Evolutionary conservation across 2,113 vertebrate genomes (phyloP).

Genomic region (Paraplagusia blochii): DNA sequence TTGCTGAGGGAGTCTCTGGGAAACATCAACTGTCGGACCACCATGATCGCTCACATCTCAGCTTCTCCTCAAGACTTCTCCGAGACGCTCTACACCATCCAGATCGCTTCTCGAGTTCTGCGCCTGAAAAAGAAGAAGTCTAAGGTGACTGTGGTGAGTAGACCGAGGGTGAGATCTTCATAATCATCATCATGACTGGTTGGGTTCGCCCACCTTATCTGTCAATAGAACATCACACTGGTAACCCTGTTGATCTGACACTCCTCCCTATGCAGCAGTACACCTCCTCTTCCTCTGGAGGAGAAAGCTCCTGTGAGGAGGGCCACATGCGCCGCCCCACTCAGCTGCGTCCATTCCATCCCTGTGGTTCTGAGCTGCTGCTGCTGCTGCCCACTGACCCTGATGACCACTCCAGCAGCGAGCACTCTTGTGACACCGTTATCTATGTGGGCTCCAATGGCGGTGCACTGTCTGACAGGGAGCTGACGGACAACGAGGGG

Average conservation of each 20-base stretch:
- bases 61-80: constrained; percentile 87
- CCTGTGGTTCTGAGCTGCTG: constrained; percentile 85
- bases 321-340: constrained; percentile 95
- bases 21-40: constrained; percentile 98
- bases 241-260: constrained; percentile 28
- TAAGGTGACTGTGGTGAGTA: constrained; percentile 85
- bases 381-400: constrained; percentile 89
- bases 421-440: constrained; percentile 97
- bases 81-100: constrained; percentile 94
- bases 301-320: constrained; percentile 97
- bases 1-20: constrained; percentile 96
- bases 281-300: constrained; percentile 96
- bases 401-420: constrained; percentile 96
- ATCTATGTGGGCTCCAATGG: constrained; percentile 96
- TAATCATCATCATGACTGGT: too few relatives aligned
- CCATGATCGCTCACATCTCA: constrained; percentile 99
- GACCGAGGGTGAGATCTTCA: too few relatives aligned
- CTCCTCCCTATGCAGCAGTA: constrained; percentile 75
- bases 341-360: constrained; percentile 90
- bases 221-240: too few relatives aligned
- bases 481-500: constrained; percentile 94
- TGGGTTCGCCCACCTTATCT: too few relatives aligned
- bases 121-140: constrained; percentile 99
- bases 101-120: constrained; percentile 93
- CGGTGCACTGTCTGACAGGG: constrained; percentile 91